Conservation (phyloP, 2,888 invertebrate species). For the Aelia acuminata region DNA sequence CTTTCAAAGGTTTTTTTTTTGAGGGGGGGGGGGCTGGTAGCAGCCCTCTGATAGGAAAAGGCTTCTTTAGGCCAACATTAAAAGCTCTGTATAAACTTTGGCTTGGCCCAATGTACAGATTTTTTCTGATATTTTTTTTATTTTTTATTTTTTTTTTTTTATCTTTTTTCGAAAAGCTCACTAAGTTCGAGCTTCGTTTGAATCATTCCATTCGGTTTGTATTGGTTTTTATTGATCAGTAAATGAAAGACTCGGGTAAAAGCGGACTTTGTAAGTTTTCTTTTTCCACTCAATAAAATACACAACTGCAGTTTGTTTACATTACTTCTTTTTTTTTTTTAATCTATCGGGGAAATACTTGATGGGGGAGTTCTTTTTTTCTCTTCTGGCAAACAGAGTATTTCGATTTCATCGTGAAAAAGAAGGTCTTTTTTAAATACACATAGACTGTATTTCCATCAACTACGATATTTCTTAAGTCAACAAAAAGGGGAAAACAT, state of each 20-base stretch:
- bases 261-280: background rate
- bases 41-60: background rate
- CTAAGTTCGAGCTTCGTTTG: background rate
- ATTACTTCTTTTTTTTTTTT: background rate
- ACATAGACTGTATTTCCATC: background rate
- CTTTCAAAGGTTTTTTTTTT: background rate
- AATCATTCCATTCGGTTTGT: background rate
- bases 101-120: background rate
- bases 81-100: constrained; percentile 1
- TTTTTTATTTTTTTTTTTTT: too few species aligned
- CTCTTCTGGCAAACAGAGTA: background rate
- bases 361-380: background rate
- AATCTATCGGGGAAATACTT: background rate
- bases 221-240: constrained; percentile 7
- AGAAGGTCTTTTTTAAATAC: background rate
- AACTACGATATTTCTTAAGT: too few species aligned
- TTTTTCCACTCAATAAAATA: background rate
- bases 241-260: background rate
- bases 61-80: background rate
- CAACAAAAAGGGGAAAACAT: too few species aligned
- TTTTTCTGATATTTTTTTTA: background rate
- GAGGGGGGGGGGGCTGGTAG: too few species aligned
- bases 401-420: background rate
- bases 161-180: background rate
- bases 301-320: background rate